Evolutionary conservation across 2,888 invertebrate species (phyloP), one percentile per base, ranked within the genome.

Genomic region (Erebia aethiops): DNA sequence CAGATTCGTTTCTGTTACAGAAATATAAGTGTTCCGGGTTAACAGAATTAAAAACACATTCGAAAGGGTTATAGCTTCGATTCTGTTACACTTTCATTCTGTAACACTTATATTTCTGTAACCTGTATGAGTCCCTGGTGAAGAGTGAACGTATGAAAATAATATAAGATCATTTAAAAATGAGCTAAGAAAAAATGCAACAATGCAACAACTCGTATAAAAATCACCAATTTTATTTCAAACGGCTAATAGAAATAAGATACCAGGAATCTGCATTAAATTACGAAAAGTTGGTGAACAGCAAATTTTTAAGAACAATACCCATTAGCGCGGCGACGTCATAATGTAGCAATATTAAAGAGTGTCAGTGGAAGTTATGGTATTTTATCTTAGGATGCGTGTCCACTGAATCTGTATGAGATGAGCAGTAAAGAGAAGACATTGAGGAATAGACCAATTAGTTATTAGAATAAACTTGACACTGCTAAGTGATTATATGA

Each of bases 291-390:
- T 62, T 62, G 21, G 46, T 49, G 0, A 7, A 5, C 7, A n/a
- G 62, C 18, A 62, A 49, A 62, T 49, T 49, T 21, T 62, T 62
- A 62, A 62, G 49, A 35, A 69, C 49, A 46, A 21, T 16, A 26
- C 65, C 43, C 62, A 63, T 52, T n/a, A 63, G 43, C 26, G 8
- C 8, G 11, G 21, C 41, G 11, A 11, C 18, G 54, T 63, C 56
- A 63, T 63, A 69, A 62, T 69, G 54, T 49, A 57, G 67, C 63
- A 56, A 62, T 56, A 56, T 46, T 56, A 69, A 69, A 43, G 43
- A 43, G 62, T 56, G 52, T 46, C 63, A 51, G 16, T 51, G 51
- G 54, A 57, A 63, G 56, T 63, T 57, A 56, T 66, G 65, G 14
- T 46, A 63, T 16, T 49, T 46, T 35, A 69, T 26, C 57, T 54